These are phyloP conservation scores for Silurus aristotelis DNA, from an alignment of 2,797 vertebrate genomes.

Conservation along the genomic window DNA sequence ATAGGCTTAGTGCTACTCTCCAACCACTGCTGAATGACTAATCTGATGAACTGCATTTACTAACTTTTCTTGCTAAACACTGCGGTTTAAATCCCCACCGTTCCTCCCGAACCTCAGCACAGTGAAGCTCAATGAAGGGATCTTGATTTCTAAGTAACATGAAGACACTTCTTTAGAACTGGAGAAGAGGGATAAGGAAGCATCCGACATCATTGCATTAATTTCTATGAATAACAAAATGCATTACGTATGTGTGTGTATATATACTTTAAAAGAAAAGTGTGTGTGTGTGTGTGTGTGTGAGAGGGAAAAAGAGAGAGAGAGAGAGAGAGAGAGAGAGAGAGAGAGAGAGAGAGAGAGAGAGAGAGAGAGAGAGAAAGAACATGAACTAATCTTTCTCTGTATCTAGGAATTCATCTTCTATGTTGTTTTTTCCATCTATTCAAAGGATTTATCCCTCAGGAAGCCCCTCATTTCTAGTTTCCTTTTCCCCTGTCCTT, in stretches of 20 bases:
- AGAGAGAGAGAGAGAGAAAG: not conserved
- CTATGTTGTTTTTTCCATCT: not conserved
- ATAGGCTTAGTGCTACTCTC: conserved; percentile 51
- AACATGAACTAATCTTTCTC: not conserved
- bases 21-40: conserved; percentile 57
- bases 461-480: conserved; percentile 2
- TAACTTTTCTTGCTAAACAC: conserved; percentile 27
- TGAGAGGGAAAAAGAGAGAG: not conserved
- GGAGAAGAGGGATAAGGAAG: not conserved
- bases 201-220: not conserved
- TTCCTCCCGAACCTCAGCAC: conserved; percentile 31
- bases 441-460: not conserved
- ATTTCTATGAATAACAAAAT: not conserved
- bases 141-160: not conserved
- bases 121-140: not conserved
- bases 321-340: no score
- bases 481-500: conserved; percentile 30
- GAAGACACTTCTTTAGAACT: not conserved
- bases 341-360: not conserved
- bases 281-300: not conserved
- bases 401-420: conserved; percentile 6
- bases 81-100: not conserved
- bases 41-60: conserved; percentile 64
- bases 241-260: not conserved
- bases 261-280: not conserved